These are phyloP conservation scores for Spondyliosoma cantharus DNA, from an alignment of 2,797 vertebrate genomes.

Conservation along the genomic window DNA sequence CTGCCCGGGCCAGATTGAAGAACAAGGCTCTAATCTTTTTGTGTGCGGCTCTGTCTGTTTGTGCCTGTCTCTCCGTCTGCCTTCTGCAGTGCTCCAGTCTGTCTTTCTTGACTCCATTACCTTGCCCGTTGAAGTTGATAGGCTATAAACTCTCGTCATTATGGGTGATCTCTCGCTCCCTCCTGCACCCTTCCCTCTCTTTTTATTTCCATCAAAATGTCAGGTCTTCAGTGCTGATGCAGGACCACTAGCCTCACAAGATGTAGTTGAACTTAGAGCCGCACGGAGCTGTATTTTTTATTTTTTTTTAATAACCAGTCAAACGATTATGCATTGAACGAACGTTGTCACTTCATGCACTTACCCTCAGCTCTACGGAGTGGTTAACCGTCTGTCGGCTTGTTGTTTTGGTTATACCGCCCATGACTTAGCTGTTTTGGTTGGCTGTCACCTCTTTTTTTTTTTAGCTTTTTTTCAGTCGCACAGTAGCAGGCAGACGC, in stretches of 20 bases:
- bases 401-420: background rate
- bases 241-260: background rate
- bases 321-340: background rate
- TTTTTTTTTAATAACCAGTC: conserved; percentile 3
- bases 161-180: conserved; percentile 47
- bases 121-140: conserved; percentile 54
- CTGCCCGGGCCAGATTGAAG: conserved; percentile 70
- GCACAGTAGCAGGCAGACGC: background rate
- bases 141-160: conserved; percentile 67
- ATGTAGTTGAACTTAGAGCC: conserved; percentile 6
- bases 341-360: background rate
- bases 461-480: background rate
- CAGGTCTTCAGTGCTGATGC: conserved; percentile 26
- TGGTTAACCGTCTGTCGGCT: background rate
- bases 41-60: conserved; percentile 54
- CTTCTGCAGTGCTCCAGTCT: conserved; percentile 45
- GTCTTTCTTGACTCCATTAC: conserved; percentile 51
- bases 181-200: conserved; percentile 10
- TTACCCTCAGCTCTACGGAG: background rate
- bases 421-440: background rate
- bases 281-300: conserved; percentile 11
- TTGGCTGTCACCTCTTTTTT: background rate
- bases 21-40: conserved; percentile 61
- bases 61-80: conserved; percentile 31
- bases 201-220: conserved; percentile 58